Evolutionary conservation across 2,797 vertebrate species (phyloP).

Genomic region (Acipenser transmontanus): DNA sequence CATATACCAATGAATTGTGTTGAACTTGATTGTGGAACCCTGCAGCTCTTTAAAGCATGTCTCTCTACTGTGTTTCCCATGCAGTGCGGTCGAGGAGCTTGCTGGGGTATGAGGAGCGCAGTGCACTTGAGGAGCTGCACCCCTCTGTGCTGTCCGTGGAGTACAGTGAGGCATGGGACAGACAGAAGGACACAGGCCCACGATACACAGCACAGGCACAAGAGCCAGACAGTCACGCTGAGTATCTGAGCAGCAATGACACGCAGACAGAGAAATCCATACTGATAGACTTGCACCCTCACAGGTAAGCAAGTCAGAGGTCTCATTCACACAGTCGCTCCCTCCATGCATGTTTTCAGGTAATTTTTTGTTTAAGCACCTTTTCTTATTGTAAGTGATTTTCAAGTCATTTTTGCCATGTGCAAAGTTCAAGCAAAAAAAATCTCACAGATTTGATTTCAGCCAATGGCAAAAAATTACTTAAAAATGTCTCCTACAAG

Average conservation of each 20-base stretch:
- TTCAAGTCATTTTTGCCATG: no score
- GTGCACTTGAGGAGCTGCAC: constrained; percentile 64
- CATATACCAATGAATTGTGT: no score
- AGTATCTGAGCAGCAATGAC: constrained; percentile 58
- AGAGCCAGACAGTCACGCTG: constrained; percentile 52
- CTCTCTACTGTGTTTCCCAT: neutral
- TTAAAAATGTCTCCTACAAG: no score
- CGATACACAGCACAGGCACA: constrained; percentile 40
- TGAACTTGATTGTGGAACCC: no score
- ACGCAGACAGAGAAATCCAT: constrained; percentile 68
- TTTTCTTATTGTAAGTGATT: no score
- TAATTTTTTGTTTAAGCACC: no score
- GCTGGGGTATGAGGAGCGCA: constrained; percentile 73
- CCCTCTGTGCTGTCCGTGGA: constrained; percentile 69
- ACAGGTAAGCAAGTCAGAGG: constrained; percentile 58
- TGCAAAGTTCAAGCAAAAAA: no score
- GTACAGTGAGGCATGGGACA: constrained; percentile 59
- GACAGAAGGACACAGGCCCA: constrained; percentile 54
- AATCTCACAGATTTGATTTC: no score
- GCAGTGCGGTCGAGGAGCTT: constrained; percentile 88
- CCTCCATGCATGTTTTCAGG: no score
- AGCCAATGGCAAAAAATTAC: no score
- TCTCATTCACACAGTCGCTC: no score
- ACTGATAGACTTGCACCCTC: constrained; percentile 72
- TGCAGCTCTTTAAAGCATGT: no score